Evolutionary conservation across 2,888 invertebrate species (phyloP).

Genomic region (Lochmaea crataegi): DNA sequence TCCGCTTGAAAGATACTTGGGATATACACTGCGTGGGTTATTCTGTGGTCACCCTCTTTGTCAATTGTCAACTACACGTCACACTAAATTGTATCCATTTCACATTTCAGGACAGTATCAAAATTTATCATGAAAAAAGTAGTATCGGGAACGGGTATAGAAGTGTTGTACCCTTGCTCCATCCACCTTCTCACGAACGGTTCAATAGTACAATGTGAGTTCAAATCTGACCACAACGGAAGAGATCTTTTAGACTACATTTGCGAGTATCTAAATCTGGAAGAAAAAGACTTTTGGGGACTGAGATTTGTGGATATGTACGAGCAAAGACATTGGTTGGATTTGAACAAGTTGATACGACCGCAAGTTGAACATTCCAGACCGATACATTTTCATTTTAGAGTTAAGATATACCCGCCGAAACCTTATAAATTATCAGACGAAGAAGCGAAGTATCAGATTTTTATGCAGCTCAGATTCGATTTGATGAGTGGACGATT

Average conservation of each 20-base stretch:
- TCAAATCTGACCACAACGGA: conserved; percentile 48
- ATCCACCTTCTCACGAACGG: conserved; percentile 47
- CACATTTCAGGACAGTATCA: conserved; percentile 3
- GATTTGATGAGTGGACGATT: conserved; percentile 47
- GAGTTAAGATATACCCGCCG: conserved; percentile 49
- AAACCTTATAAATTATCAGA: conserved; percentile 48
- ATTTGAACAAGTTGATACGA: conserved; percentile 44
- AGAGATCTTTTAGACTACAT: conserved; percentile 45
- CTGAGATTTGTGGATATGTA: conserved; percentile 44
- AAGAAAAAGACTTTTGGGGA: conserved; percentile 46
- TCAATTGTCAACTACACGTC: not conserved
- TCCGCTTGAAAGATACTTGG: too few relatives aligned
- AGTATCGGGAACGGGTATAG: conserved; percentile 45
- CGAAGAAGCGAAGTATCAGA: conserved; percentile 38
- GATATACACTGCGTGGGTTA: too few relatives aligned
- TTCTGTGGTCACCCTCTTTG: too few relatives aligned
- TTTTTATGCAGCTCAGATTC: conserved; percentile 48
- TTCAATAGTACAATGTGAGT: conserved; percentile 47
- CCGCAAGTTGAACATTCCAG: conserved; percentile 45
- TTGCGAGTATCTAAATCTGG: conserved; percentile 45
- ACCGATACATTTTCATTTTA: conserved; percentile 46
- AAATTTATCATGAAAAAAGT: conserved; percentile 47
- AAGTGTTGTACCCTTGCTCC: conserved; percentile 47
- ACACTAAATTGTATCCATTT: not conserved
- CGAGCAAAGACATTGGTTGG: conserved; percentile 49